Percentiles rank a stretch among this genome's conserved stretches.
Evolutionary conservation across 2,797 vertebrate genomes (phyloP).

Genomic region (Poecilia velifera): DNA sequence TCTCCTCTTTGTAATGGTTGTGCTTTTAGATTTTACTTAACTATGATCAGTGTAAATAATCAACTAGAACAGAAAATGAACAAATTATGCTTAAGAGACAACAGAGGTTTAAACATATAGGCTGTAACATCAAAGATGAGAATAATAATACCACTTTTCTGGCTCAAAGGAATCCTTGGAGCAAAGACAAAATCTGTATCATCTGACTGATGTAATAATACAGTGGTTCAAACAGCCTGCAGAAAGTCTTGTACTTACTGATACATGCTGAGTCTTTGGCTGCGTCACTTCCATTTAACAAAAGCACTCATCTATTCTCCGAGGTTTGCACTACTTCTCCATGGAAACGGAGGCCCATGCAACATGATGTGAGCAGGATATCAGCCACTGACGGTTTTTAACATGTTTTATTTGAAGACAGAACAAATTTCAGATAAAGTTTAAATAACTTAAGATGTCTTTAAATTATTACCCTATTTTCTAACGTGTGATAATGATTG

Average conservation of each 20-base stretch:
- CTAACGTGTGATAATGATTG: no score
- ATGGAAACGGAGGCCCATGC: constrained; percentile 60
- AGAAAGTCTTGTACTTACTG: constrained; percentile 37
- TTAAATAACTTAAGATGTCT: not conserved
- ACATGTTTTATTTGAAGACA: constrained; percentile 39
- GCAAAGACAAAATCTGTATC: not conserved
- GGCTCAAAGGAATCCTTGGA: not conserved
- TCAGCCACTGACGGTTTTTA: constrained; percentile 37
- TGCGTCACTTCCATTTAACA: constrained; percentile 68
- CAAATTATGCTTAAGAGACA: not conserved
- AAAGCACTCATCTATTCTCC: constrained; percentile 45
- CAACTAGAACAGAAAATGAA: not conserved
- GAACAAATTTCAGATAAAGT: not conserved
- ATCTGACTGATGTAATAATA: not conserved
- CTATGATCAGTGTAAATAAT: not conserved
- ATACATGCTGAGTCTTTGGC: constrained; percentile 42
- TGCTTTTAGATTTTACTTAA: not conserved
- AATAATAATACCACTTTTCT: not conserved
- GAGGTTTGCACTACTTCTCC: constrained; percentile 60
- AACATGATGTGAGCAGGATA: constrained; percentile 31
- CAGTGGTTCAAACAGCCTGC: not conserved
- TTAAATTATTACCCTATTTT: not conserved
- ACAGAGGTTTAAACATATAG: not conserved
- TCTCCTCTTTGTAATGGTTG: not conserved
- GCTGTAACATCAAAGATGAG: not conserved